Evolutionary conservation across 1,140 invertebrate species (phyloP).

Genomic region (Bombus turneri): DNA sequence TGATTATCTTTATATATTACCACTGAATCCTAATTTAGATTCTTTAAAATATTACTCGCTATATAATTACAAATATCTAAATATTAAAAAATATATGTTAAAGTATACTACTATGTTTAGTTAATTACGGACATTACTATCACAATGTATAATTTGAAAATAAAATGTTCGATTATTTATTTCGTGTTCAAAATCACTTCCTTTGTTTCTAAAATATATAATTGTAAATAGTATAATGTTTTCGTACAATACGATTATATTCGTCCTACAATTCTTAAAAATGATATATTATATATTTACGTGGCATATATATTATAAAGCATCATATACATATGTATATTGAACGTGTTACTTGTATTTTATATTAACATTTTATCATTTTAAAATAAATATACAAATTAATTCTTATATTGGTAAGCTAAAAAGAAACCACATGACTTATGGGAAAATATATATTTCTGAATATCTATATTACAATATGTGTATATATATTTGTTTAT

Average conservation of each 20-base stretch:
- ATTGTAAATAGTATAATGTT: background rate
- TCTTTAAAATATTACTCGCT: background rate
- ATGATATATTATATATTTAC: background rate
- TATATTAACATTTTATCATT: background rate
- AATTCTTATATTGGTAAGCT: background rate
- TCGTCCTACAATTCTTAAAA: background rate
- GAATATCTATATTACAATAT: slow-evolving; percentile 62
- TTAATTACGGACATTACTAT: background rate
- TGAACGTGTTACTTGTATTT: background rate
- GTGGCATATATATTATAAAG: background rate
- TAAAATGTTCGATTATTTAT: slow-evolving; percentile 9
- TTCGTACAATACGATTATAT: background rate
- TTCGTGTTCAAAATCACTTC: background rate
- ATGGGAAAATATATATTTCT: slow-evolving; percentile 72
- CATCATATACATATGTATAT: background rate
- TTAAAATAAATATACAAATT: background rate
- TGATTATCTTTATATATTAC: background rate
- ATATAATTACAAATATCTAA: background rate
- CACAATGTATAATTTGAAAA: background rate
- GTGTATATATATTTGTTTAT: background rate
- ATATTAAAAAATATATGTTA: background rate
- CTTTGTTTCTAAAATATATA: background rate
- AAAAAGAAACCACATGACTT: slow-evolving; percentile 11
- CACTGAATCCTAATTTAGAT: background rate
- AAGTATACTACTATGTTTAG: background rate